Percentiles rank a stretch among this genome's conserved stretches.
Conservation (phyloP, 2,888 invertebrate species). For the Rhimphoctona megacephalus region DNA sequence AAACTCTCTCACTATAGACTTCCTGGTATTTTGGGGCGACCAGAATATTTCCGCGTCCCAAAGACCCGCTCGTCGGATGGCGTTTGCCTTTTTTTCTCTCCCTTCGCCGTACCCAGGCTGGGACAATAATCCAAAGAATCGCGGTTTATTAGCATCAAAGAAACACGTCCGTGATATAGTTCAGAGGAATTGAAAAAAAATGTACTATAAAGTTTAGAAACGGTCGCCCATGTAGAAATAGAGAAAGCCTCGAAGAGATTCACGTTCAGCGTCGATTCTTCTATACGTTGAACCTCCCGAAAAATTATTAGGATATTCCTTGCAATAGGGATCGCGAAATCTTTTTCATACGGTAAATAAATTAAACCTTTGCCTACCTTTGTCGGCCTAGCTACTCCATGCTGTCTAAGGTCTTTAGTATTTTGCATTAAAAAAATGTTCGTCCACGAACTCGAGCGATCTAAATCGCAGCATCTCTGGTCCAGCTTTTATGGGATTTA, state of each 20-base stretch:
- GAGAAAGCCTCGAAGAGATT: conserved; percentile 73
- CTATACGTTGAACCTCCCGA: conserved; percentile 66
- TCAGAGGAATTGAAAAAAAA: conserved; percentile 66
- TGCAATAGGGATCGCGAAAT: conserved; percentile 69
- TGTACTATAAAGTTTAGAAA: conserved; percentile 67
- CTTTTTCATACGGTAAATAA: conserved; percentile 74
- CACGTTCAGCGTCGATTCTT: conserved; percentile 78
- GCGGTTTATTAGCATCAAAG: conserved; percentile 81
- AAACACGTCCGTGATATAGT: conserved; percentile 69
- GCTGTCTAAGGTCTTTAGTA: conserved; percentile 4
- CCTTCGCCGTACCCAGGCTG: conserved; percentile 47
- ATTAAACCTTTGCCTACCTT: conserved; percentile 77
- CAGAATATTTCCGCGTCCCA: conserved; percentile 48
- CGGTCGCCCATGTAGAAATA: conserved; percentile 38
- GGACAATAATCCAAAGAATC: conserved; percentile 78
- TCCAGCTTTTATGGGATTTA: conserved; percentile 11
- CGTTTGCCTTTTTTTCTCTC: conserved; percentile 57
- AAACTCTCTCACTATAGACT: conserved; percentile 62
- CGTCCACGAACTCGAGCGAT: conserved; percentile 6
- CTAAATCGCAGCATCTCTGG: neutral
- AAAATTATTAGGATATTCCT: conserved; percentile 73
- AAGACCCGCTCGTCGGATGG: conserved; percentile 69
- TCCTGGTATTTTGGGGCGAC: conserved; percentile 77
- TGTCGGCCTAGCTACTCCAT: conserved; percentile 69
- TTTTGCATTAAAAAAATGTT: neutral